Conservation (phyloP, 1,140 invertebrate species). For the Heliothis subflexa region DNA sequence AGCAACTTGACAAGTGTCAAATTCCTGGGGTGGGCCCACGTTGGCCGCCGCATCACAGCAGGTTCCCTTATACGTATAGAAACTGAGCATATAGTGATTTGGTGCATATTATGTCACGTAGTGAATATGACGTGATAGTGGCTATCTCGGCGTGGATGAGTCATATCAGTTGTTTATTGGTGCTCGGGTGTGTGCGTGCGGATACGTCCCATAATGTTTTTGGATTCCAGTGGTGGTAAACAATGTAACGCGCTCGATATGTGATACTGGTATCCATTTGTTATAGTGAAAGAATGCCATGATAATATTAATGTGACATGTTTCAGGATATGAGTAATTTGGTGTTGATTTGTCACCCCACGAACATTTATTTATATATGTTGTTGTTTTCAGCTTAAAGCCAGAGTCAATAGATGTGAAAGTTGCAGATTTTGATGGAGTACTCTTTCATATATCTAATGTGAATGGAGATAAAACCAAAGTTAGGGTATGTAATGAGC, state of each 20-base stretch:
- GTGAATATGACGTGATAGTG: constrained; percentile 70
- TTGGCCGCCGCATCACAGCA: constrained; percentile 65
- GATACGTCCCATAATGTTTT: constrained; percentile 80
- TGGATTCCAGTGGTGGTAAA: constrained; percentile 74
- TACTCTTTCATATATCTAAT: constrained; percentile 99
- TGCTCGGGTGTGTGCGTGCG: constrained; percentile 69
- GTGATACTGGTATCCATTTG: constrained; percentile 53
- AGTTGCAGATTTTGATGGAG: constrained; percentile 99
- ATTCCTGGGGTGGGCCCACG: constrained; percentile 82
- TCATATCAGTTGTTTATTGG: constrained; percentile 76
- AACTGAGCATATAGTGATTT: constrained; percentile 46
- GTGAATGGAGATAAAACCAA: constrained; percentile 98
- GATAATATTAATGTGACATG: constrained; percentile 29
- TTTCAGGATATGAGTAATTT: constrained; percentile 60
- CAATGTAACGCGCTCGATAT: constrained; percentile 66
- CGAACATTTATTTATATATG: constrained; percentile 43
- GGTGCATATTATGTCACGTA: constrained; percentile 62
- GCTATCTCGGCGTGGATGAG: constrained; percentile 78
- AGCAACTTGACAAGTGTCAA: constrained; percentile 82
- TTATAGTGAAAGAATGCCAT: constrained; percentile 32
- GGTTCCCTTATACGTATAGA: constrained; percentile 43
- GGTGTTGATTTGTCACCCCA: constrained; percentile 35
- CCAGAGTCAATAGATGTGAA: constrained; percentile 97
- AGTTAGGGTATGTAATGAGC: constrained; percentile 91
- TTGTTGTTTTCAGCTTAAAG: constrained; percentile 92